Percentiles rank a stretch among this genome's conserved stretches.
These are phyloP conservation scores for Hippocampus kuda DNA, from an alignment of 2,797 vertebrate species.

Conservation along the genomic window DNA sequence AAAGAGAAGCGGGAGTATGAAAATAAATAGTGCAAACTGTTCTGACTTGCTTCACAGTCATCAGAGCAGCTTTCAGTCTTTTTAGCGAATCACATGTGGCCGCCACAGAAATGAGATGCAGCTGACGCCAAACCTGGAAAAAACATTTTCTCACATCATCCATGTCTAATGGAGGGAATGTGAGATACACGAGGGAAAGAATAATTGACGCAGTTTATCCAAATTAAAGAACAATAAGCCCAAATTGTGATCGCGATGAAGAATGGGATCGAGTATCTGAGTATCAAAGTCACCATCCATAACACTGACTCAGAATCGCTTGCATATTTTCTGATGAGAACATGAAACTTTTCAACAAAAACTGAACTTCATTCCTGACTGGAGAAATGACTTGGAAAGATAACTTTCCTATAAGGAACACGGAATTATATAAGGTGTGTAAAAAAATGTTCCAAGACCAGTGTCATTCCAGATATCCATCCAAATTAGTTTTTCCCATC, in stretches of 20 bases:
- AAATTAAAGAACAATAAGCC: constrained; percentile 19
- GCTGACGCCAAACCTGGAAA: constrained; percentile 21
- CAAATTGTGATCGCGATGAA: constrained; percentile 25
- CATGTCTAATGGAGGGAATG: constrained; percentile 23
- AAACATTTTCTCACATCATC: constrained; percentile 21
- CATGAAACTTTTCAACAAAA: background rate
- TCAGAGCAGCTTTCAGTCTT: constrained; percentile 14
- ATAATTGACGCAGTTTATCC: constrained; percentile 19
- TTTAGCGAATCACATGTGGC: constrained; percentile 26
- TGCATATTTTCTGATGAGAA: constrained; percentile 2
- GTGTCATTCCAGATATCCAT: background rate
- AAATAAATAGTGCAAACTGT: constrained; percentile 26
- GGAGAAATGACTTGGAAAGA: background rate
- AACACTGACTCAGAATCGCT: constrained; percentile 3
- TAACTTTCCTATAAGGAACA: background rate
- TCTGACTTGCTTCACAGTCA: constrained; percentile 19
- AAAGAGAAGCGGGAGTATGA: constrained; percentile 14
- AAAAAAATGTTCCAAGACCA: background rate
- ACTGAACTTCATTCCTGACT: no score
- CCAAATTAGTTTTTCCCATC: background rate
- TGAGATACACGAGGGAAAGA: constrained; percentile 21
- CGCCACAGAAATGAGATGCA: constrained; percentile 17
- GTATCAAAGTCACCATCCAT: constrained; percentile 14
- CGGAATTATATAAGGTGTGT: background rate
- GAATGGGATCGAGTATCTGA: constrained; percentile 8